Percentiles rank a stretch among this genome's conserved stretches.
Conservation (phyloP, 1,140 invertebrate genomes). For the Ceratosolen fusciceps region DNA sequence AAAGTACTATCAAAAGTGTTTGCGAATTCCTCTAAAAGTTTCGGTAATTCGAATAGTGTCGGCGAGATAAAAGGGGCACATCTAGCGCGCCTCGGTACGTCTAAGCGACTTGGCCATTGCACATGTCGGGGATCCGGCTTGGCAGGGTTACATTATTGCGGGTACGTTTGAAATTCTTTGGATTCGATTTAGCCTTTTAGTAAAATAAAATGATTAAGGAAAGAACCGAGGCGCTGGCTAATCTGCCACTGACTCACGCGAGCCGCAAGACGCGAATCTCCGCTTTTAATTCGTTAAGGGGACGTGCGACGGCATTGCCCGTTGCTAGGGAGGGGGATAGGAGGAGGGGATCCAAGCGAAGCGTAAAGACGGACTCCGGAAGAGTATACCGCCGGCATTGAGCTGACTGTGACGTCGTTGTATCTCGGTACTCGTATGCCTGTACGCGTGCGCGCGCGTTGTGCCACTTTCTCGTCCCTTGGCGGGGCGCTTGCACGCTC, state of each 20-base stretch:
- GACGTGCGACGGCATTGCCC: no score
- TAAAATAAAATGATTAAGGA: neutral
- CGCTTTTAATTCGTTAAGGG: conserved; percentile 31
- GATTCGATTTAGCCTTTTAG: neutral
- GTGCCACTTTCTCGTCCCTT: conserved; percentile 10
- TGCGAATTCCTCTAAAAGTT: no score
- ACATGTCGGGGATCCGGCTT: no score
- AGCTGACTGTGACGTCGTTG: conserved; percentile 3
- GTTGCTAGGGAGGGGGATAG: no score
- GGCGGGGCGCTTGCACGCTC: neutral
- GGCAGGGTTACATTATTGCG: neutral
- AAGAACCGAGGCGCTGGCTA: neutral
- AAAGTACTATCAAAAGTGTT: no score
- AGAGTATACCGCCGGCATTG: conserved; percentile 1
- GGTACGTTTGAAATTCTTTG: neutral
- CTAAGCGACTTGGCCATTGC: no score
- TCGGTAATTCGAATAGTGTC: no score
- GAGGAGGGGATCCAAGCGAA: neutral
- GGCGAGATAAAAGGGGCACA: no score
- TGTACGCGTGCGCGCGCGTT: no score
- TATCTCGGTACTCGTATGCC: no score
- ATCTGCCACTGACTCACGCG: neutral
- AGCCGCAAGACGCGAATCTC: neutral
- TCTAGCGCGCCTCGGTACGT: no score
- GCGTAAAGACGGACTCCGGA: neutral